phyloP scores from a whole-genome alignment of 2,797 vertebrate genomes.

The Iguana delicatissima region DNA sequence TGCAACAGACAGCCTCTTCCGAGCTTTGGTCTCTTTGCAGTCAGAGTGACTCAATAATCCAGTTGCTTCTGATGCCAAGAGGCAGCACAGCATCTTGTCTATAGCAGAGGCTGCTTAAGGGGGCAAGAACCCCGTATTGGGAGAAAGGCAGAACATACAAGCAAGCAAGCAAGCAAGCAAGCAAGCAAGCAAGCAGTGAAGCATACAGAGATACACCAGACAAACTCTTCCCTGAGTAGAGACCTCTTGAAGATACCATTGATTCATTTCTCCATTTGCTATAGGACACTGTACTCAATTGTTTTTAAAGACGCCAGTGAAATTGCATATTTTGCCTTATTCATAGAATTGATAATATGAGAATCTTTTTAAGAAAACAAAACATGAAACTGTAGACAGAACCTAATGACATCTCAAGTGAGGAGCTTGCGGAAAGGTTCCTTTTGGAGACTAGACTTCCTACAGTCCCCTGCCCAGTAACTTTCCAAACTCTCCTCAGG shows the following conservation, averaged over 20 bases:
- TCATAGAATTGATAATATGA: not conserved
- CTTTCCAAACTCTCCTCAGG: no score
- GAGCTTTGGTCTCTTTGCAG: not conserved
- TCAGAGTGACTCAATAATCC: not conserved
- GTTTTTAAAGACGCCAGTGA: not conserved
- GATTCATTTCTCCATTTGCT: constrained; percentile 27
- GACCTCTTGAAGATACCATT: not conserved
- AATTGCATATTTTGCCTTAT: not conserved
- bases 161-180: no score
- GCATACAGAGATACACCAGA: not conserved
- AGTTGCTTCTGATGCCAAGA: not conserved
- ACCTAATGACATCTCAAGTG: not conserved
- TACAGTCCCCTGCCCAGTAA: no score
- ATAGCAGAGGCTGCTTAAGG: not conserved
- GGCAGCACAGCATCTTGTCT: not conserved
- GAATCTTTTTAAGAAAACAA: not conserved
- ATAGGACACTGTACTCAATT: constrained; percentile 62
- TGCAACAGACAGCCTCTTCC: not conserved
- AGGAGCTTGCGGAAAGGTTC: no score
- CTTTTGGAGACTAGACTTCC: no score
- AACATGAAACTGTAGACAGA: not conserved
- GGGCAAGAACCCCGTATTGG: no score
- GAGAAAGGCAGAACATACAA: no score
- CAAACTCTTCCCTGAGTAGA: not conserved
- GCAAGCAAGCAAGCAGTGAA: not conserved